These are phyloP conservation scores for Microtus richardsoni DNA, from an alignment of 2,113 vertebrate genomes.

Conservation along the genomic window DNA sequence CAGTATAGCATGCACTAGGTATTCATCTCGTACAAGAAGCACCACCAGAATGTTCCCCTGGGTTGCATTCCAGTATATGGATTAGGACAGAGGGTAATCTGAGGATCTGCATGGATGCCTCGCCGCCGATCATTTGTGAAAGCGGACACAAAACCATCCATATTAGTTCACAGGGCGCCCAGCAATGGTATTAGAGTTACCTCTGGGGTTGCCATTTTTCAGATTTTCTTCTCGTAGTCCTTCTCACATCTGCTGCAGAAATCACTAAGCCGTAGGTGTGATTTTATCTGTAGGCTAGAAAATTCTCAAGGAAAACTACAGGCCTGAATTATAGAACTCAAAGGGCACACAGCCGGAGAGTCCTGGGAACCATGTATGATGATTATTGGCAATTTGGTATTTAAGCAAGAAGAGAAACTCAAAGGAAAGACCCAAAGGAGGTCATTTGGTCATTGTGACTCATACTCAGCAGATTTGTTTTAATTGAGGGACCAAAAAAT, in stretches of 20 bases:
- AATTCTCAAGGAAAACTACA: conserved; percentile 69
- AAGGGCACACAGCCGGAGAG: conserved; percentile 48
- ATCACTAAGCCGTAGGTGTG: conserved; percentile 45
- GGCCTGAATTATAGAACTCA: conserved; percentile 63
- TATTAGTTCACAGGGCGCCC: not conserved
- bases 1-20: conserved; percentile 63
- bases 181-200: conserved; percentile 39
- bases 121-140: not conserved
- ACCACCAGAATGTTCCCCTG: conserved; percentile 65
- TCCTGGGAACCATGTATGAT: conserved; percentile 29
- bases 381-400: conserved; percentile 71
- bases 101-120: conserved; percentile 32
- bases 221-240: conserved; percentile 31
- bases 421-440: conserved; percentile 70
- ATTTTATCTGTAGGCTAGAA: conserved; percentile 63
- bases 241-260: conserved; percentile 55
- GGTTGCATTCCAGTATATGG: conserved; percentile 63
- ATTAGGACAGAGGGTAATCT: conserved; percentile 62
- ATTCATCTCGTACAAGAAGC: conserved; percentile 70
- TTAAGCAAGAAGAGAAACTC: conserved; percentile 67
- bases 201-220: conserved; percentile 60
- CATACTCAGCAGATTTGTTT: conserved; percentile 70
- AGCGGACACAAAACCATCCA: not conserved
- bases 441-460: conserved; percentile 79
- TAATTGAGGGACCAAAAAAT: conserved; percentile 64